Evolutionary conservation across 2,113 vertebrate species (phyloP), one percentile per base, ranked within the genome.

Genomic region (Entosphenus tridentatus): DNA sequence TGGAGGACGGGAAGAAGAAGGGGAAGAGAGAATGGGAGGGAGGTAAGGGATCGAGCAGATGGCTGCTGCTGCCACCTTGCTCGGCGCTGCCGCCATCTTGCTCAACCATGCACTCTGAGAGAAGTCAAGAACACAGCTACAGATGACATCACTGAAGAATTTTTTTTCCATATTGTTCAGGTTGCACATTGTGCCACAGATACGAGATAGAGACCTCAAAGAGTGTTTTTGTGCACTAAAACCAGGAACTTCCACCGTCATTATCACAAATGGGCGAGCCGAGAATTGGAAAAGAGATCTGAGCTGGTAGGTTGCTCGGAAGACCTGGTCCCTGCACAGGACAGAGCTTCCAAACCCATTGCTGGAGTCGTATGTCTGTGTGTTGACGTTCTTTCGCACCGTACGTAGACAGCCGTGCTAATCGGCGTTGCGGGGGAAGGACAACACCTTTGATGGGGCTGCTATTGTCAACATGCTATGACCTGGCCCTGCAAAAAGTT

Each of bases 141-240:
- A 8, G 59, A 14, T 65, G 59, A 8, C 59, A 8, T 65, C 59
- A 14, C 59, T 65, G 59, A 65, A 65, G 59, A 65, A 10, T 9
- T 1, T 8, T 65, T 10, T 14, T 10, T 65, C 59, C 18, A 9
- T 8, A 14, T 65, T 65, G 14, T 65, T 18, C 59, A 65, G 9
- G 59, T 18, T 65, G 59, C 10, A 65, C 59, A 7, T 65, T 65
- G 10, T 18, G 14, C 18, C 59, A 10, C 59, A 65, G 7, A 8
- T 65, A 8, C 18, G 59, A 65, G 59, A 65, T 65, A 10, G 59
- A 65, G 59, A 65, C 59, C 59, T 65, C 59, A 65, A 65, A n/a
- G 59, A 65, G 9, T 65, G 10, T 8, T 65, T 65, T 65, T 10
- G 10, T 39, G 10, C 59, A 65, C 10, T 2, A 7, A 65, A 65